Conservation (phyloP, 2,888 invertebrate genomes). For the Druceiella hillmani region DNA sequence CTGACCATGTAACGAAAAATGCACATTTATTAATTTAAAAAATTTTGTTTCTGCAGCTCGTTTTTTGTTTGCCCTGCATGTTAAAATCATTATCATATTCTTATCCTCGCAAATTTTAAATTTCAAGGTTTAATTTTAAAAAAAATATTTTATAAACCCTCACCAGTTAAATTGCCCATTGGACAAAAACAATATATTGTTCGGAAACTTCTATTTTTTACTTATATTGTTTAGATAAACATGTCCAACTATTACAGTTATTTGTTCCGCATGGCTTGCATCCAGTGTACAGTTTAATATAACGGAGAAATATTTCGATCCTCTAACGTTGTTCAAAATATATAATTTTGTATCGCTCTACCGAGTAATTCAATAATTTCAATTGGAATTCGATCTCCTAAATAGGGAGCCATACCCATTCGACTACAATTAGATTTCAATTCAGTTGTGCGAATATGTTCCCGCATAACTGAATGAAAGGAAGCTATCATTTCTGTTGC, state of each 20-base stretch:
- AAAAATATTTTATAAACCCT: too few species aligned
- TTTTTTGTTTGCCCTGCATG: too few species aligned
- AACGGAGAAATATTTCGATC: neutral
- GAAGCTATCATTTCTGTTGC: slow-evolving; percentile 3
- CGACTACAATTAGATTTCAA: slow-evolving; percentile 2
- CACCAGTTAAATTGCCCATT: too few species aligned
- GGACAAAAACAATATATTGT: too few species aligned
- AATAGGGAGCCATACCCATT: slow-evolving; percentile 1
- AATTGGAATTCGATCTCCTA: slow-evolving; percentile 2
- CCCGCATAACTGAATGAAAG: slow-evolving; percentile 2
- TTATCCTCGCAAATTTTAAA: too few species aligned
- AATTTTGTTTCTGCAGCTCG: too few species aligned
- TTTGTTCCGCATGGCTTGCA: slow-evolving; percentile 1
- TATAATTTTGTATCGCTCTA: slow-evolving; percentile 1
- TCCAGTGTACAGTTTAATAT: neutral
- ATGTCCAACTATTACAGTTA: neutral
- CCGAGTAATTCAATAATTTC: neutral
- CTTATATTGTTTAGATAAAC: neutral
- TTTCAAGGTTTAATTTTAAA: too few species aligned
- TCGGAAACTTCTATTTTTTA: too few species aligned
- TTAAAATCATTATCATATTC: too few species aligned
- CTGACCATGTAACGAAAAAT: too few species aligned
- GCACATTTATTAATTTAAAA: too few species aligned
- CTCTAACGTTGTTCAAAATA: slow-evolving; percentile 3
- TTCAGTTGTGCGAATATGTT: slow-evolving; percentile 1